phyloP scores from a whole-genome alignment of 1,140 invertebrate genomes.

The Dinothrombium tinctorium region DNA sequence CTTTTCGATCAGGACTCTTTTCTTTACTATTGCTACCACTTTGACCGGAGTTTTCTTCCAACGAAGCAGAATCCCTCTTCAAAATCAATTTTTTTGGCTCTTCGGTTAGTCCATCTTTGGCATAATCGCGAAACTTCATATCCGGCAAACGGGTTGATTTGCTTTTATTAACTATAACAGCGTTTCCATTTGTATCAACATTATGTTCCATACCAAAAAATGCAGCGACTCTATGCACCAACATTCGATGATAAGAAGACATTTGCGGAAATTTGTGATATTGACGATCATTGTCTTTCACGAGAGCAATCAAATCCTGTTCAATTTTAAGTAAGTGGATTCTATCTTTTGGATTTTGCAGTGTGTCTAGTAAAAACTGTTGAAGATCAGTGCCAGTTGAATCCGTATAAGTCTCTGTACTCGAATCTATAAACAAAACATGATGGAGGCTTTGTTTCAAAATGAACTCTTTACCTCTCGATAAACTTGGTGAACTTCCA shows the following conservation, averaged over 20 bases:
- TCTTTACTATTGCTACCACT: conserved; percentile 16
- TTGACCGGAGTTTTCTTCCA: conserved; percentile 33
- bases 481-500: too few relatives aligned
- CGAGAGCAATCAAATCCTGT: conserved; percentile 53
- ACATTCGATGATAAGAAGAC: conserved; percentile 81
- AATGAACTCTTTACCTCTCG: too few relatives aligned
- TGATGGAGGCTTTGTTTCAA: too few relatives aligned
- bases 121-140: conserved; percentile 21
- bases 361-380: conserved; percentile 62
- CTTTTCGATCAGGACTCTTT: conserved; percentile 27
- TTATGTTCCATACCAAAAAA: conserved; percentile 85
- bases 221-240: conserved; percentile 73
- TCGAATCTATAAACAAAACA: too few relatives aligned
- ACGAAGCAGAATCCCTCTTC: conserved; percentile 51
- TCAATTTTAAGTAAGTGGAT: conserved; percentile 61
- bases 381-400: conserved; percentile 55
- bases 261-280: conserved; percentile 63
- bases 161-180: conserved; percentile 57
- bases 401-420: conserved; percentile 45
- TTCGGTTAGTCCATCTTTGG: conserved; percentile 17
- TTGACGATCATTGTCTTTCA: conserved; percentile 54
- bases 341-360: conserved; percentile 68
- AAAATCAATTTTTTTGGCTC: conserved; percentile 49
- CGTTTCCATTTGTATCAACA: conserved; percentile 57
- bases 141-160: conserved; percentile 35